phyloP scores from a whole-genome alignment of 2,113 vertebrate species.

The Pardalotus punctatus region DNA sequence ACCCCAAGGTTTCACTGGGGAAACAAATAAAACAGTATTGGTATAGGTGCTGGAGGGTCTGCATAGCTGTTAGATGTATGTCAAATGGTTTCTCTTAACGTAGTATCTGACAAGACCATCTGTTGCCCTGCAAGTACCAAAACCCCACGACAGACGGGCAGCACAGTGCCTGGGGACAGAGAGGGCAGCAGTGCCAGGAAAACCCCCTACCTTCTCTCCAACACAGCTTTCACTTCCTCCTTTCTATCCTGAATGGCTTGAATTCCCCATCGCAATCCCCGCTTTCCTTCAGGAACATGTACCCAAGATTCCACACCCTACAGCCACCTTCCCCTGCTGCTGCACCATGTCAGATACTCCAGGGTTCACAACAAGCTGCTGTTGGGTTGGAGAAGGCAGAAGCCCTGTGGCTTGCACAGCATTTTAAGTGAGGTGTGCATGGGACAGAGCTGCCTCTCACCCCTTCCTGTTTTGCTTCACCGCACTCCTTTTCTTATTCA shows the following conservation, averaged over 20 bases:
- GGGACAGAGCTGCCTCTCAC: not conserved
- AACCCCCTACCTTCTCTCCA: not conserved
- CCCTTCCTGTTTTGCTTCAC: slow-evolving; percentile 59
- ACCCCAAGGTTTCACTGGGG: not conserved
- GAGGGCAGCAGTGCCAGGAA: not conserved
- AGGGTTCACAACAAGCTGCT: not conserved
- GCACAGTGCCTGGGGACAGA: not conserved
- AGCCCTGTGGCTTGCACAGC: not conserved
- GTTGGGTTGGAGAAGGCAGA: not conserved
- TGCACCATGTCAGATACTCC: not conserved
- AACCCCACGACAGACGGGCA: fast-evolving
- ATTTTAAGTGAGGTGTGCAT: not conserved
- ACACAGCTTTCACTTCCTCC: not conserved
- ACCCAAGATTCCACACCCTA: not conserved
- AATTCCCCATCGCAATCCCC: not conserved
- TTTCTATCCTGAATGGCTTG: not conserved
- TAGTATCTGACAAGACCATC: not conserved
- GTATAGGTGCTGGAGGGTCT: not conserved
- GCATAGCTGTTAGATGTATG: not conserved
- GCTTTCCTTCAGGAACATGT: not conserved
- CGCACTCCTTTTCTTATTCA: not conserved
- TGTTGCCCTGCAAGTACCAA: not conserved
- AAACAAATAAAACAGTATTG: not conserved
- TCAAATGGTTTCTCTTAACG: not conserved
- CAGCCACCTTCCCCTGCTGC: not conserved